phyloP scores from a whole-genome alignment of 2,113 vertebrate species.

The Conger conger region DNA sequence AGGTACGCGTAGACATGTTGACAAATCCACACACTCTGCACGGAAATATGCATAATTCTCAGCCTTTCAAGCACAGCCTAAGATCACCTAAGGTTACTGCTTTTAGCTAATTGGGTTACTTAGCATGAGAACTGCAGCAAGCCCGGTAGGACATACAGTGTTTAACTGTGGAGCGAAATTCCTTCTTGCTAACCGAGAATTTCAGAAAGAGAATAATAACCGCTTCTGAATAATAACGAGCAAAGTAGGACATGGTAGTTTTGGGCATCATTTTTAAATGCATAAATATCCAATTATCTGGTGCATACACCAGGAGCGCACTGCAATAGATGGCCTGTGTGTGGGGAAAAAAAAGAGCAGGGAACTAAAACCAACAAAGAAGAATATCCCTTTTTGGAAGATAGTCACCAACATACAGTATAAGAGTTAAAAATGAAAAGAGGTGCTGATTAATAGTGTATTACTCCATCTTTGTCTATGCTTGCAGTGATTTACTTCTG shows the following conservation, averaged over 20 bases:
- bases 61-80: background rate
- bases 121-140: background rate
- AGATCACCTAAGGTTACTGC: background rate
- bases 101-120: background rate
- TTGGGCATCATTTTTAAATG: background rate
- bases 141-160: background rate
- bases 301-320: background rate
- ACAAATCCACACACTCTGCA: background rate
- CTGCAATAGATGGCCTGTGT: background rate
- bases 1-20: background rate
- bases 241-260: background rate
- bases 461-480: slow-evolving; percentile 24
- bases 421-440: background rate
- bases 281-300: background rate
- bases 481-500: slow-evolving; percentile 50
- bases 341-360: background rate
- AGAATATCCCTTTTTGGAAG: background rate
- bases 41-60: background rate
- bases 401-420: background rate
- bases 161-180: background rate
- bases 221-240: background rate
- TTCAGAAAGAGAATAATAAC: background rate
- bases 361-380: background rate
- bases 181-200: background rate
- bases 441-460: background rate